Evolutionary conservation across 1,140 invertebrate species (phyloP).

Genomic region (Harpegnathos saltator): DNA sequence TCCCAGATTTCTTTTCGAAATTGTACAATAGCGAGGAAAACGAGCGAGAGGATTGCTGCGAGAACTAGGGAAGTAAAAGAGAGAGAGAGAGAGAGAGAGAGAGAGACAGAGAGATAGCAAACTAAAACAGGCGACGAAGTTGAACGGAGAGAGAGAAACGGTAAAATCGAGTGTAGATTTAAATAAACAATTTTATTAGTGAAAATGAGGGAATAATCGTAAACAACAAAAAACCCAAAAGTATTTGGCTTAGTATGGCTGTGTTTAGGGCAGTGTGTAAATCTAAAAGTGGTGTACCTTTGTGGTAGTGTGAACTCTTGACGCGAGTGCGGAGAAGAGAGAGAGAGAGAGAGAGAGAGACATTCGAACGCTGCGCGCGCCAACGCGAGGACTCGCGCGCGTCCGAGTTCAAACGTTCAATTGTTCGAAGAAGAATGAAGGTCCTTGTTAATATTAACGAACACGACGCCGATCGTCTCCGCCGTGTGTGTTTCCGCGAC

Average conservation of each 20-base stretch:
- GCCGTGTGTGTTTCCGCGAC: not conserved
- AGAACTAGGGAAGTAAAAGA: constrained; percentile 7
- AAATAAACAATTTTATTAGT: constrained; percentile 70
- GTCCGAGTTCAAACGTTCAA: not conserved
- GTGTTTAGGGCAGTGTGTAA: constrained; percentile 84
- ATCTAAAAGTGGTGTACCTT: constrained; percentile 78
- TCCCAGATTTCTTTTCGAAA: not conserved
- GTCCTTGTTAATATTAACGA: not conserved
- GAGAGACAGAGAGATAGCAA: not conserved
- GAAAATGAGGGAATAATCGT: constrained; percentile 68
- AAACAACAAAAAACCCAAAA: constrained; percentile 81
- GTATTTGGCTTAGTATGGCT: constrained; percentile 86
- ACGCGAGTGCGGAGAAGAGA: constrained; percentile 30
- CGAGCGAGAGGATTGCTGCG: constrained; percentile 19
- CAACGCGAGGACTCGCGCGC: constrained; percentile 30
- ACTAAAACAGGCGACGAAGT: not conserved
- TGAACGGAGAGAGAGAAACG: constrained; percentile 30
- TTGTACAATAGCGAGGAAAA: constrained; percentile 44
- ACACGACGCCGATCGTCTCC: not conserved
- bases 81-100: constrained; percentile 33
- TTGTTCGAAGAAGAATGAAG: not conserved
- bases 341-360: constrained; percentile 30
- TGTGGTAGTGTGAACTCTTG: constrained; percentile 66
- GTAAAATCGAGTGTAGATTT: constrained; percentile 58
- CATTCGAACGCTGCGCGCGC: constrained; percentile 72